phyloP scores from a whole-genome alignment of 1,140 invertebrate species.

The Rhagoletis pomonella region DNA sequence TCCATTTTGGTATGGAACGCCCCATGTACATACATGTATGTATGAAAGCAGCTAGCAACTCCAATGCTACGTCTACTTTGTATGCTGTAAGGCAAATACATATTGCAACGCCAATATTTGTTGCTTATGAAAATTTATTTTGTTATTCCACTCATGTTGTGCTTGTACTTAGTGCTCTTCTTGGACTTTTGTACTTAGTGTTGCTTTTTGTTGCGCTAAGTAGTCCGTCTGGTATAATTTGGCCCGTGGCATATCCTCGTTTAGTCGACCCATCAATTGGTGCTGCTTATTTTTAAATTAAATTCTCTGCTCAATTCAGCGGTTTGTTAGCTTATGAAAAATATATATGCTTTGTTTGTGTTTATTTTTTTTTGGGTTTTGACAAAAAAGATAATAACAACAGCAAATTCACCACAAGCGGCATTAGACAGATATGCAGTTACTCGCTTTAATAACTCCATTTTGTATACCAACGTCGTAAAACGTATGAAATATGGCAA shows the following conservation, averaged over 20 bases:
- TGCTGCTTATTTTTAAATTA: not conserved
- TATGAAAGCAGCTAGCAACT: too few species aligned
- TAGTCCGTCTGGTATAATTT: conserved; percentile 1
- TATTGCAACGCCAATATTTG: not conserved
- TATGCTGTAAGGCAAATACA: not conserved
- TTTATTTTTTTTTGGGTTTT: too few species aligned
- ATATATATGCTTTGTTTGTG: too few species aligned
- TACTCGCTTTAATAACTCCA: too few species aligned
- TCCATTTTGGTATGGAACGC: not conserved
- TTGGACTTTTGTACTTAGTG: not conserved
- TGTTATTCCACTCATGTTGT: conserved; percentile 33
- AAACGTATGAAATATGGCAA: too few species aligned
- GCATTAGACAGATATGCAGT: too few species aligned
- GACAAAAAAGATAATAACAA: too few species aligned
- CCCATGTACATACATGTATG: not conserved
- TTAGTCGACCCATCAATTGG: conserved; percentile 28
- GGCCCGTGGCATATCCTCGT: not conserved
- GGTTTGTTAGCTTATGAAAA: not conserved
- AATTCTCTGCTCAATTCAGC: conserved; percentile 6
- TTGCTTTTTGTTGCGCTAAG: not conserved
- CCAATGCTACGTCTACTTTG: not conserved
- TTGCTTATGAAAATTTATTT: conserved; percentile 22
- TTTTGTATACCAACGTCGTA: too few species aligned
- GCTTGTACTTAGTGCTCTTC: not conserved
- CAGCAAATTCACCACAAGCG: too few species aligned